Conservation (phyloP, 2,797 vertebrate genomes). For the Pristis pectinata region DNA sequence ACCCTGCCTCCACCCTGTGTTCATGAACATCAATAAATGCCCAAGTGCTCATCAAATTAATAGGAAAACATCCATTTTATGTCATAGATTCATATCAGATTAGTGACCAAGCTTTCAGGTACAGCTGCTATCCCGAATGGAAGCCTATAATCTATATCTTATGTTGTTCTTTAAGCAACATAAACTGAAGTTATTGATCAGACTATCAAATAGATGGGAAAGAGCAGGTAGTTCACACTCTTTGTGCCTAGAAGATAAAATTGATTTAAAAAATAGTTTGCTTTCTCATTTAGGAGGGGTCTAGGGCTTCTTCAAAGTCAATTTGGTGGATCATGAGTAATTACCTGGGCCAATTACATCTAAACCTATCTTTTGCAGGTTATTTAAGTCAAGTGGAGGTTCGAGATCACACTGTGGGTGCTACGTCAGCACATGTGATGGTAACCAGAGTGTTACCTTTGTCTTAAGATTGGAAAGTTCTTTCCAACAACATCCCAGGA, state of each 20-base stretch:
- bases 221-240: too few relatives aligned
- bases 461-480: not conserved
- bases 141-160: not conserved
- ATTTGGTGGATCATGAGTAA: not conserved
- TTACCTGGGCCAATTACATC: not conserved
- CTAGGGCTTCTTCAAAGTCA: not conserved
- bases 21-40: not conserved
- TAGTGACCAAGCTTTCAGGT: not conserved
- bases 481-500: not conserved
- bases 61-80: not conserved
- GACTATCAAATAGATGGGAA: not conserved
- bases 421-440: not conserved
- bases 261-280: not conserved
- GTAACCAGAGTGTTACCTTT: not conserved
- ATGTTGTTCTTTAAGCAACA: not conserved
- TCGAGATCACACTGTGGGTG: not conserved
- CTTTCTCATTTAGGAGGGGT: not conserved
- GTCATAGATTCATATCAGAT: not conserved
- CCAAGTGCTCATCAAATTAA: not conserved
- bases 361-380: not conserved
- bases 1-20: not conserved
- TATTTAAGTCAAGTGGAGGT: not conserved
- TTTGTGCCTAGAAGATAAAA: not conserved
- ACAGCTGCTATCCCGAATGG: not conserved
- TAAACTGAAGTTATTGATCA: not conserved